Conservation (phyloP, 2,888 invertebrate species). For the Cremastobaeus sp. region DNA sequence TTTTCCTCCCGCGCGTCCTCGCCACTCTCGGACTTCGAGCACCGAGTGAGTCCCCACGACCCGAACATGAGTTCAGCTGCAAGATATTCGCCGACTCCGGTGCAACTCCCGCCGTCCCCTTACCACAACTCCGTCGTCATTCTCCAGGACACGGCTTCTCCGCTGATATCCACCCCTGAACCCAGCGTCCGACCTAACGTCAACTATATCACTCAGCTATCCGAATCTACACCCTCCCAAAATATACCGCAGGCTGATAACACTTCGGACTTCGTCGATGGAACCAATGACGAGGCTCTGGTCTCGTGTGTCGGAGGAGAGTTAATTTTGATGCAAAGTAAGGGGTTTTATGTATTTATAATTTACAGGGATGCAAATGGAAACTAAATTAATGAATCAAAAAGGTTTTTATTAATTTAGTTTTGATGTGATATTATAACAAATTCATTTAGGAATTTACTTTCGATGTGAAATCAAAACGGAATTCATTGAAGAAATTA, state of each 20-base stretch:
- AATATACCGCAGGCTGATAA: conserved; percentile 67
- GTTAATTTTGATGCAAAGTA: conserved; percentile 76
- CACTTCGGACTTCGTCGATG: conserved; percentile 70
- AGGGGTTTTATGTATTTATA: too few relatives aligned
- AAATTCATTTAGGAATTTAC: too few relatives aligned
- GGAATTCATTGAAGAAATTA: too few relatives aligned
- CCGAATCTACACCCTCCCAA: conserved; percentile 66
- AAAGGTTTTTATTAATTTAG: too few relatives aligned
- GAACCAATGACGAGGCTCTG: conserved; percentile 69
- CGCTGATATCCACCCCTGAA: conserved; percentile 72
- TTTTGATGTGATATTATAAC: too few relatives aligned
- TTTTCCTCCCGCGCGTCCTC: conserved; percentile 74
- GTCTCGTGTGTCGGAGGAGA: conserved; percentile 72
- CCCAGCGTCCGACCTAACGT: conserved; percentile 67
- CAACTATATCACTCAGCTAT: conserved; percentile 69
- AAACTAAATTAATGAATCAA: too few relatives aligned
- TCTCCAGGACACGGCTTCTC: conserved; percentile 74
- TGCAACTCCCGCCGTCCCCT: conserved; percentile 74
- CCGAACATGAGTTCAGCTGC: conserved; percentile 81
- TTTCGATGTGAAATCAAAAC: too few relatives aligned
- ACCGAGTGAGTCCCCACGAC: conserved; percentile 76
- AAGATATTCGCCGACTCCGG: conserved; percentile 81
- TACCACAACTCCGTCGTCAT: conserved; percentile 75
- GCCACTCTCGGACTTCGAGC: conserved; percentile 76
- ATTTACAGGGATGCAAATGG: too few relatives aligned